Conservation (phyloP, 1,140 invertebrate species). For the Eupeodes corollae region DNA sequence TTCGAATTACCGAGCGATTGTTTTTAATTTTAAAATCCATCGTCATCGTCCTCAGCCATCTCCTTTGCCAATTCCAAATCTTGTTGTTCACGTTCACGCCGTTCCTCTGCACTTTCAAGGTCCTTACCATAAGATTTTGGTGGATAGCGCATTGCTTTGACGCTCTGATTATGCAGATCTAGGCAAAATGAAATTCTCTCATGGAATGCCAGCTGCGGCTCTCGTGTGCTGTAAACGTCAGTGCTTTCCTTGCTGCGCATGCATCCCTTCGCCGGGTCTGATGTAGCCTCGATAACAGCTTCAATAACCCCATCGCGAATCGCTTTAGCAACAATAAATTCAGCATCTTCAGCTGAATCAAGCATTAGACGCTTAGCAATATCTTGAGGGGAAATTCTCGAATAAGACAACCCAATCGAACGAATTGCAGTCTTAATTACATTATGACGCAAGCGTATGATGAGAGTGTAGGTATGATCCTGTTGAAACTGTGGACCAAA, state of each 20-base stretch:
- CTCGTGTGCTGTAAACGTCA: conserved; percentile 94
- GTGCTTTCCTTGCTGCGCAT: conserved; percentile 95
- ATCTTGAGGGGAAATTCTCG: conserved; percentile 87
- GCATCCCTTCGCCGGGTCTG: conserved; percentile 90
- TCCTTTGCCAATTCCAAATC: conserved; percentile 96
- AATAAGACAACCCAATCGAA: conserved; percentile 94
- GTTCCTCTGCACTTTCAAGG: conserved; percentile 92
- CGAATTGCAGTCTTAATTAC: conserved; percentile 98
- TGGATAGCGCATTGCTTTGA: conserved; percentile 98
- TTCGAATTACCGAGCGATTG: background rate
- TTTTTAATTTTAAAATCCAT: conserved; percentile 51
- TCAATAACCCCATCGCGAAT: conserved; percentile 82
- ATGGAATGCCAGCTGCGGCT: conserved; percentile 94
- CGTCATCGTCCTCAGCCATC: conserved; percentile 98
- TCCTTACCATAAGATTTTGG: conserved; percentile 98
- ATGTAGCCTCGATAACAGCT: conserved; percentile 88
- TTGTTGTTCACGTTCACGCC: conserved; percentile 91
- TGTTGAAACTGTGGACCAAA: conserved; percentile 74
- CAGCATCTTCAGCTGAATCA: conserved; percentile 93
- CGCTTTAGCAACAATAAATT: conserved; percentile 99
- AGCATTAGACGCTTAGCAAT: conserved; percentile 88
- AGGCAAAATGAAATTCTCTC: conserved; percentile 96
- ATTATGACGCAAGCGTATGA: conserved; percentile 90
- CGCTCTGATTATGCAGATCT: conserved; percentile 95
- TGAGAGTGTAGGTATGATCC: conserved; percentile 92